A percentile compares a stretch with the other conserved stretches of the same genome.
phyloP scores from a whole-genome alignment of 2,797 vertebrate species.

The Manis javanica region DNA sequence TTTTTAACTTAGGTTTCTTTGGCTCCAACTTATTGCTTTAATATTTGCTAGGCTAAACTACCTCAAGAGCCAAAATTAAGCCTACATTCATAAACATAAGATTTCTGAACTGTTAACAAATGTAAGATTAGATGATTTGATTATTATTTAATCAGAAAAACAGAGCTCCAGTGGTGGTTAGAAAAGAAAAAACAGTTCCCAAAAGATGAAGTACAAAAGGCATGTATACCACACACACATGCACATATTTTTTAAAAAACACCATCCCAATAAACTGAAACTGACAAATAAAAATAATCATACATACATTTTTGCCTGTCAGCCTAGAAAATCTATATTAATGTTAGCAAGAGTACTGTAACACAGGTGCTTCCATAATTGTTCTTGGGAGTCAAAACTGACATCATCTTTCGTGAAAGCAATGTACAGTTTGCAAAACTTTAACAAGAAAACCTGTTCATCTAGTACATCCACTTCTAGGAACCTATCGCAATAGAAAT shows the following conservation, averaged over 20 bases:
- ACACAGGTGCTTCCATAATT: not conserved
- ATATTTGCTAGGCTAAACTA: not conserved
- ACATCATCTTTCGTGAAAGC: not conserved
- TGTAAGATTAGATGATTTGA: constrained; percentile 6
- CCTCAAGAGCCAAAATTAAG: not conserved
- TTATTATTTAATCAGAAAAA: constrained; percentile 46
- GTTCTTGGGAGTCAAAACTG: constrained; percentile 11
- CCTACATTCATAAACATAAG: not conserved
- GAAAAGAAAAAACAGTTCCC: not conserved
- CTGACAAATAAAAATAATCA: not conserved
- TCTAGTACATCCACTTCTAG: not conserved
- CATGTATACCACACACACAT: not conserved
- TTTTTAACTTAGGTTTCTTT: constrained; percentile 28
- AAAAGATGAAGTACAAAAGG: constrained; percentile 6
- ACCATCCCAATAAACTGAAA: not conserved
- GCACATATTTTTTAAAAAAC: not conserved
- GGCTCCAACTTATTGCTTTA: constrained; percentile 27
- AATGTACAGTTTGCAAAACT: not conserved
- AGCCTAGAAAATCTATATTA: constrained; percentile 13
- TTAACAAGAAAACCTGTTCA: constrained; percentile 42
- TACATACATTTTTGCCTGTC: not conserved
- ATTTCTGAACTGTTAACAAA: constrained; percentile 36
- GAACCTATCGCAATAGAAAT: not conserved
- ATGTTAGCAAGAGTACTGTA: not conserved
- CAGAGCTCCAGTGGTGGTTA: not conserved